These are phyloP conservation scores for Carapus acus DNA, from an alignment of 2,797 vertebrate genomes.

Conservation along the genomic window DNA sequence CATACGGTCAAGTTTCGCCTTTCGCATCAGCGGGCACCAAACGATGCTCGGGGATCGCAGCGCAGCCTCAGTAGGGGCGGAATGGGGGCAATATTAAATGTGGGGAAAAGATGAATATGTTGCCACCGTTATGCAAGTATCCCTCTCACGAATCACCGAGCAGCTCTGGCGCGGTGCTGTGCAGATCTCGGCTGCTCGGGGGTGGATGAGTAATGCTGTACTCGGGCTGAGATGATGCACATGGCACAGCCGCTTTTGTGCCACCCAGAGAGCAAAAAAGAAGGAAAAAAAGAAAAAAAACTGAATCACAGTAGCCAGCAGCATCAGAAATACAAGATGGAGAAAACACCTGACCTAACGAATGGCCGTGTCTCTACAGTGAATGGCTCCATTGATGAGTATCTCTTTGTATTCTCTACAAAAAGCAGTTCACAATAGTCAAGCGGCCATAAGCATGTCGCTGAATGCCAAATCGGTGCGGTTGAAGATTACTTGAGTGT, in stretches of 20 bases:
- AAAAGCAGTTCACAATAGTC: no score
- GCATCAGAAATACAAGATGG: no score
- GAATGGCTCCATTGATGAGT: no score
- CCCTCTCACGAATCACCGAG: conserved; percentile 60
- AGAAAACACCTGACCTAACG: no score
- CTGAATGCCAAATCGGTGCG: neutral
- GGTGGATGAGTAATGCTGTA: conserved; percentile 64
- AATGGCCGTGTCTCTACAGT: no score
- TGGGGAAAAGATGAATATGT: conserved; percentile 35
- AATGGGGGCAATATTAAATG: conserved; percentile 17
- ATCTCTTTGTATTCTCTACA: no score
- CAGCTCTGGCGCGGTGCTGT: conserved; percentile 59
- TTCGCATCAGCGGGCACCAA: conserved; percentile 22
- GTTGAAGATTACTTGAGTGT: neutral
- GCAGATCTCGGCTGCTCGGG: conserved; percentile 52
- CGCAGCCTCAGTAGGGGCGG: conserved; percentile 2
- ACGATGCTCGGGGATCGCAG: conserved; percentile 28
- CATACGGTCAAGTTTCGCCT: conserved; percentile 57
- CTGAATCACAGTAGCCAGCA: neutral
- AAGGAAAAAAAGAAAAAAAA: no score
- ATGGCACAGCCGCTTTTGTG: conserved; percentile 1
- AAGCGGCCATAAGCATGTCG: neutral
- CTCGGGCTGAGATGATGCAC: conserved; percentile 33
- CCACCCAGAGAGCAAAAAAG: no score
- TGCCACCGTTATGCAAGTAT: conserved; percentile 63